Base-by-base conservation (phyloP, 2,797 vertebrate species). In the Limnodromus scolopaceus region DNA sequence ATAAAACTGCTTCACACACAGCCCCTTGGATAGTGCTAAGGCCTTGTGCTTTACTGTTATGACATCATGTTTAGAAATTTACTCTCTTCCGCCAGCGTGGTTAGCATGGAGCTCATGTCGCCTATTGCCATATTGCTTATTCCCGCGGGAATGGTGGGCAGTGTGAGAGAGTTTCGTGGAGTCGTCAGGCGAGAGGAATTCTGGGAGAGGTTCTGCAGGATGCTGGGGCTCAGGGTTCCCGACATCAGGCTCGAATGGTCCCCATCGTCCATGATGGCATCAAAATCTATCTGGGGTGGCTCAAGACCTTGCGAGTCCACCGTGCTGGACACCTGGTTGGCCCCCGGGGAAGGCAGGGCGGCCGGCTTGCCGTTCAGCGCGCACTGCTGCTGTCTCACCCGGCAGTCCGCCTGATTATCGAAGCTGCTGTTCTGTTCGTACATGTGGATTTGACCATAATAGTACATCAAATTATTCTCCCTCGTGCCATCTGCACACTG, bases 101-200 rank as follows among this genome's bases (percentile, higher is more conserved):
- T 99, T 84, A 99, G 98, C 99, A 99, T 99, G 81, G 99, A 99
- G 98, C 98, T 99, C 99, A 99, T 99, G 92, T 99, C 99, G 36
- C 99, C 99, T 4, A 99, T 99, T 41, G 99, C 99, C 99, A 99
- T 99, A 98, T 99, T 99, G 98, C 99, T 99, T 89, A 99, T 99
- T 90, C 99, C 99, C 1, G 99, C 84, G 4, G 99, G 99, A 92
- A 99, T 98, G 16, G 99, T 99, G 18, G 99, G 98, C 32, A 99
- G 96, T 12, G 99, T 99, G 96, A 99, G 98, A 60, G 99, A 99
- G 97, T 99, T 99, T 77, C 99, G 99, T n/a, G 99, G 99, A 69
- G 99, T 99, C 6, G 99, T 99, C 94, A 99, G 99, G 69, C 99
- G 99, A 69, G 99, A 99, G 91, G 99, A 99, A 96, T 97, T 99